A percentile compares a stretch with the other conserved stretches of the same genome.
Conservation (phyloP, 2,888 invertebrate species). For the Eupithecia vulgata region DNA sequence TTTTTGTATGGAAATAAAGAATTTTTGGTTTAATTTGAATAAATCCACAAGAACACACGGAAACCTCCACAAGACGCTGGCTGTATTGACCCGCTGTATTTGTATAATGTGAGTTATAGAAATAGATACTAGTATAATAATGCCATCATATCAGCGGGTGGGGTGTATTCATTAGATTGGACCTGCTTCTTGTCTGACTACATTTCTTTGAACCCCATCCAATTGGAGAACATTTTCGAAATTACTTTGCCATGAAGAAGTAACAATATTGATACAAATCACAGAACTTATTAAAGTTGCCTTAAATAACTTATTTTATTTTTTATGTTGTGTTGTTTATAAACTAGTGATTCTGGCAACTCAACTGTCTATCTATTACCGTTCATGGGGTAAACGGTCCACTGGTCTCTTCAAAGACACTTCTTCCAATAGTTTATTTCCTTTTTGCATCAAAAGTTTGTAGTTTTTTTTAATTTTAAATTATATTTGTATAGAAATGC, state of each 20-base stretch:
- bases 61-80: neutral
- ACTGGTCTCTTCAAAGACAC: too few species aligned
- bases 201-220: neutral
- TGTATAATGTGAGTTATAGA: neutral
- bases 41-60: too few species aligned
- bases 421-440: too few species aligned
- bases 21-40: too few species aligned
- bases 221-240: neutral
- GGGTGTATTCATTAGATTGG: neutral
- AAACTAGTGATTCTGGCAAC: neutral
- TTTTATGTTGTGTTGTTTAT: too few species aligned
- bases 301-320: too few species aligned
- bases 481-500: too few species aligned
- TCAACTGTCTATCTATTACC: too few species aligned
- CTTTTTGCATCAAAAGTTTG: too few species aligned
- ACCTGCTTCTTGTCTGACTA: neutral
- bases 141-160: neutral
- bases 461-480: too few species aligned
- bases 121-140: neutral
- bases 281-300: neutral
- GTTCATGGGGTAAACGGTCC: too few species aligned
- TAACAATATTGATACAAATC: neutral
- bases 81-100: neutral
- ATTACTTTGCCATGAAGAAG: neutral
- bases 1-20: too few species aligned